phyloP scores from a whole-genome alignment of 1,140 invertebrate species.

The Zaprionus tsacasi region DNA sequence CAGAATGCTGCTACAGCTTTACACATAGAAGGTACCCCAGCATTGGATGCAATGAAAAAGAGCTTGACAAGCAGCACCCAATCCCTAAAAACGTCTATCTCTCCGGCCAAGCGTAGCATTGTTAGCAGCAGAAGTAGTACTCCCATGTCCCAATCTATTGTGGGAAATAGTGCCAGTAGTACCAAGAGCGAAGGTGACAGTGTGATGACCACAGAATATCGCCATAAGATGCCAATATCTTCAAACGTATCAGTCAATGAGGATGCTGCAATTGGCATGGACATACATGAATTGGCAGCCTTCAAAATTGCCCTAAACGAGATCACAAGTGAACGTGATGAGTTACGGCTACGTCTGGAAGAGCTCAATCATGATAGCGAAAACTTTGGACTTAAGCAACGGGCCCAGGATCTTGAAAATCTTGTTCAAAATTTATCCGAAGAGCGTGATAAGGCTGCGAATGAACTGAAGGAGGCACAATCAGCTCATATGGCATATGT shows the following conservation, averaged over 20 bases:
- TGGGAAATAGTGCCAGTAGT: slow-evolving; percentile 53
- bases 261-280: slow-evolving; percentile 33
- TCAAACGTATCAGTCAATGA: slow-evolving; percentile 46
- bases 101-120: slow-evolving; percentile 49
- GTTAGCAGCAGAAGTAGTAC: slow-evolving; percentile 21
- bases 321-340: slow-evolving; percentile 71
- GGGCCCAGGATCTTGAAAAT: slow-evolving; percentile 69
- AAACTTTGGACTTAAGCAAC: slow-evolving; percentile 49
- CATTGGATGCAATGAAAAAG: slow-evolving; percentile 53
- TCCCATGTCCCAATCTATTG: slow-evolving; percentile 36
- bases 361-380: slow-evolving; percentile 57
- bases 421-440: slow-evolving; percentile 76
- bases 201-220: slow-evolving; percentile 49
- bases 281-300: slow-evolving; percentile 69
- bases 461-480: slow-evolving; percentile 60
- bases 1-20: slow-evolving; percentile 91
- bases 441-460: slow-evolving; percentile 83
- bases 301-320: slow-evolving; percentile 76
- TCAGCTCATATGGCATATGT: slow-evolving; percentile 65
- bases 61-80: slow-evolving; percentile 67
- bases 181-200: slow-evolving; percentile 56
- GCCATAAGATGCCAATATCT: slow-evolving; percentile 50
- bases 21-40: slow-evolving; percentile 45
- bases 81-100: slow-evolving; percentile 57
- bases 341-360: slow-evolving; percentile 65